Conservation (phyloP, 1,140 invertebrate species). For the Anoplophora glabripennis region DNA sequence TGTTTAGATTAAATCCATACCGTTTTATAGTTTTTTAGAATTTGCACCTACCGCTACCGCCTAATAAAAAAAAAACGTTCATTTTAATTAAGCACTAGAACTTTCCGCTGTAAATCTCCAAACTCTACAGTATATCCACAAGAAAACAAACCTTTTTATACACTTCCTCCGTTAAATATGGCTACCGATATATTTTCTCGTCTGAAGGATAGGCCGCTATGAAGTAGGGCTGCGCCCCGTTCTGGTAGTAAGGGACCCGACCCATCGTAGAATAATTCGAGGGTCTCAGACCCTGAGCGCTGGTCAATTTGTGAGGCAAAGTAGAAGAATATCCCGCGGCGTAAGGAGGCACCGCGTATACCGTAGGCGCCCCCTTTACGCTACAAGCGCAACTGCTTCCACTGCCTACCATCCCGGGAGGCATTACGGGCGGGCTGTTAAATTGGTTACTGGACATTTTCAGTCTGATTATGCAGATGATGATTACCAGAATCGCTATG, state of each 20-base stretch:
- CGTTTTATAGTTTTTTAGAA: too few relatives aligned
- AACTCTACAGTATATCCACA: too few relatives aligned
- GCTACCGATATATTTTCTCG: constrained; percentile 48
- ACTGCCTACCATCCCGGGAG: constrained; percentile 51
- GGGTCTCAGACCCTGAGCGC: constrained; percentile 54
- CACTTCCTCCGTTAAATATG: too few relatives aligned
- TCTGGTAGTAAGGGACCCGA: constrained; percentile 47
- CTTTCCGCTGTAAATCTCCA: too few relatives aligned
- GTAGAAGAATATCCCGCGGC: constrained; percentile 58
- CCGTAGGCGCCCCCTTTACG: constrained; percentile 53
- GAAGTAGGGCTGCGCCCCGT: constrained; percentile 41
- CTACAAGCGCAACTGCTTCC: constrained; percentile 52
- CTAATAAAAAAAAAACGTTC: too few relatives aligned
- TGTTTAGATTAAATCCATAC: too few relatives aligned
- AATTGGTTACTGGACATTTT: constrained; percentile 66
- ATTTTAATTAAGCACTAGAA: too few relatives aligned
- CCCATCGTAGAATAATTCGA: constrained; percentile 51
- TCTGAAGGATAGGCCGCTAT: constrained; percentile 41
- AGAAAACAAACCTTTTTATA: too few relatives aligned
- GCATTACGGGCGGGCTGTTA: constrained; percentile 61
- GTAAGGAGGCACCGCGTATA: constrained; percentile 52
- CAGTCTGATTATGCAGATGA: constrained; percentile 77
- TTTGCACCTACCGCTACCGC: too few relatives aligned
- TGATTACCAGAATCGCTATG: constrained; percentile 81
- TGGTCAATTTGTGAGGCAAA: constrained; percentile 59